These are phyloP conservation scores for Sardinella longiceps DNA, from an alignment of 2,797 vertebrate species.

Conservation along the genomic window DNA sequence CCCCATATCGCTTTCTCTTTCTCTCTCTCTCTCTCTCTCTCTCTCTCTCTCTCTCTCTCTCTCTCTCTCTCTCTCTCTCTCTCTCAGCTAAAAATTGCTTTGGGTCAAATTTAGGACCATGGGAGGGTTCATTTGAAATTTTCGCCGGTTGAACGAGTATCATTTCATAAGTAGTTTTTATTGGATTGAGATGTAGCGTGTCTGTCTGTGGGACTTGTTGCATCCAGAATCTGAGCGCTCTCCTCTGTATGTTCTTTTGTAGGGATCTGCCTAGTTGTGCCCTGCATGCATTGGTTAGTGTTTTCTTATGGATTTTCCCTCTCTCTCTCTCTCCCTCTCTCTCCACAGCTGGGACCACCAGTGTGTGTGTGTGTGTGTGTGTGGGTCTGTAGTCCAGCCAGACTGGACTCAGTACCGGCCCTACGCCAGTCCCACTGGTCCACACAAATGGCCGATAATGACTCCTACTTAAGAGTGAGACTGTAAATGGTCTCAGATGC, in stretches of 20 bases:
- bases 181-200: no score
- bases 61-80: background rate
- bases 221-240: no score
- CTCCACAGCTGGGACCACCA: conserved; percentile 67
- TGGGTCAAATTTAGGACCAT: no score
- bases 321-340: conserved; percentile 35
- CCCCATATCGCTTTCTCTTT: background rate
- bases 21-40: background rate
- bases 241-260: no score
- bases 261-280: no score
- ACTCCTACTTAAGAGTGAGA: conserved; percentile 77
- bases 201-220: no score
- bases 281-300: no score
- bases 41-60: background rate
- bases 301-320: background rate
- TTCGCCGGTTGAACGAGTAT: no score
- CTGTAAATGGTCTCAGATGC: conserved; percentile 80
- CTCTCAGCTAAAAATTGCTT: no score
- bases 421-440: conserved; percentile 68
- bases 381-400: conserved; percentile 52
- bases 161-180: no score
- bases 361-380: conserved; percentile 54
- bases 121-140: no score
- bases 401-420: conserved; percentile 69
- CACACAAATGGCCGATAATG: conserved; percentile 77